Evolutionary conservation across 2,888 invertebrate genomes (phyloP).

Genomic region (Ornithoptera alexandrae): DNA sequence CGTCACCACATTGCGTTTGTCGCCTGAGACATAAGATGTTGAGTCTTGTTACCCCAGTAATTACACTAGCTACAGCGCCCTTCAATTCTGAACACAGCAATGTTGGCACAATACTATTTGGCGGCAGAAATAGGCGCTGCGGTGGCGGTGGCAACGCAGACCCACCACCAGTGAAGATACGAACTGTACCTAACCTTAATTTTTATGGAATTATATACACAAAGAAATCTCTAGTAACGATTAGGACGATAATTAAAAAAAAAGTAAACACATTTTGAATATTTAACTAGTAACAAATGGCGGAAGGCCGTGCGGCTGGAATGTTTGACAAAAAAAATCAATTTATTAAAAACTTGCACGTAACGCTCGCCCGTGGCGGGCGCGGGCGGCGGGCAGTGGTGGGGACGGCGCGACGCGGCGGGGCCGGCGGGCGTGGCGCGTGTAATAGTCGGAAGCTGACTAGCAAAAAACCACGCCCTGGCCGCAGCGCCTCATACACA

Average conservation of each 20-base stretch:
- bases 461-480: constrained; percentile 60
- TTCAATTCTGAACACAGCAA: no score
- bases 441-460: constrained; percentile 69
- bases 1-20: no score
- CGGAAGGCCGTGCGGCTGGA: constrained; percentile 16
- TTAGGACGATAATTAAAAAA: not conserved
- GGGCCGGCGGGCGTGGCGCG: constrained; percentile 53
- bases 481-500: not conserved
- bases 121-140: no score
- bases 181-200: no score
- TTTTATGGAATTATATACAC: no score
- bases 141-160: no score
- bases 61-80: no score
- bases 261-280: not conserved
- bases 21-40: no score
- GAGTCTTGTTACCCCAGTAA: no score
- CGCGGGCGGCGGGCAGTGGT: constrained; percentile 39
- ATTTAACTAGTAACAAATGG: constrained; percentile 22
- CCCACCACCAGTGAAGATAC: no score
- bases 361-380: constrained; percentile 45
- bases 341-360: constrained; percentile 65
- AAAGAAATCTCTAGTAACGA: no score
- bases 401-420: constrained; percentile 37
- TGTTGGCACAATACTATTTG: no score
- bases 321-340: constrained; percentile 37